Conservation (phyloP, 2,113 vertebrate genomes). For the Gobio gobio region DNA sequence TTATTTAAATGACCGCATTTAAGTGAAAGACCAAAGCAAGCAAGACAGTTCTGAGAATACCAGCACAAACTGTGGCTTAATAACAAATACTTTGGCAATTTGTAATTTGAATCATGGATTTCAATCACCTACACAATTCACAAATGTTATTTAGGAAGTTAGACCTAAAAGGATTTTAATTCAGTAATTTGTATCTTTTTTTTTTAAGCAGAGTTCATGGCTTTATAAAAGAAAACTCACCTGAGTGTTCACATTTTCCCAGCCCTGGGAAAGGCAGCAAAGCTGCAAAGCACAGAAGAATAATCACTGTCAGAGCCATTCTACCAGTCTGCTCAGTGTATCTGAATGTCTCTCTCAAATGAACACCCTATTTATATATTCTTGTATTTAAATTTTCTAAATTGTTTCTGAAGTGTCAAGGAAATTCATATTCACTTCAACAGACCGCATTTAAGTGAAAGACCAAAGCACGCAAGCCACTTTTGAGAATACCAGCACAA, state of each 20-base stretch:
- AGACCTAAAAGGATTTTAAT: neutral
- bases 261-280: neutral
- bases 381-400: neutral
- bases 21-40: too few species aligned
- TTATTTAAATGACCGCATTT: too few species aligned
- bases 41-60: too few species aligned
- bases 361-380: neutral
- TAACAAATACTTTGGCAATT: neutral
- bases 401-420: too few species aligned
- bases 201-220: neutral
- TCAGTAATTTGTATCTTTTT: neutral
- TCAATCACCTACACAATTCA: neutral
- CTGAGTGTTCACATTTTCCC: neutral
- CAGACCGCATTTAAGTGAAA: too few species aligned
- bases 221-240: slow-evolving; percentile 2
- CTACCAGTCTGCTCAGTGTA: neutral
- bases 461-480: too few species aligned
- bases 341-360: neutral
- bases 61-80: too few species aligned
- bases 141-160: neutral
- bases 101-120: neutral
- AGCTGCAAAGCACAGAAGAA: slow-evolving; percentile 13
- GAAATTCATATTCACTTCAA: too few species aligned
- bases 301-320: slow-evolving; percentile 16
- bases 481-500: too few species aligned